These are phyloP conservation scores for Apistogramma diplotaenia DNA, from an alignment of 2,113 vertebrate genomes.

Conservation along the genomic window DNA sequence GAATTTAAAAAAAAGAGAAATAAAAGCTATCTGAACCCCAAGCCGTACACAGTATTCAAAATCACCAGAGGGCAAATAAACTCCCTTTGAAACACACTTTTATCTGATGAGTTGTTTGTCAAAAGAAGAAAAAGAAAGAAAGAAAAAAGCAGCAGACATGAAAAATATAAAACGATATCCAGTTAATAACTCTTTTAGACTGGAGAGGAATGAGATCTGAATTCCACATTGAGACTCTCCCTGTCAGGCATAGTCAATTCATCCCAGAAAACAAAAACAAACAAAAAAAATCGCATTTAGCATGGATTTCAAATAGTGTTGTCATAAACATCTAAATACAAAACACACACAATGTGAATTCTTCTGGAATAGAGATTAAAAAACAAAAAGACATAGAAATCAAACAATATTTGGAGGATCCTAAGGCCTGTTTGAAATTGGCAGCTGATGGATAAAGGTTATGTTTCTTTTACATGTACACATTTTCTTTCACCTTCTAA, in stretches of 20 bases:
- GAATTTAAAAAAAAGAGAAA: rapidly evolving
- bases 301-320: constrained; percentile 45
- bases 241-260: neutral
- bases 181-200: constrained; percentile 12
- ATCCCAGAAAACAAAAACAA: constrained; percentile 5
- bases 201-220: constrained; percentile 24
- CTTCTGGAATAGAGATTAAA: constrained; percentile 32
- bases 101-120: constrained; percentile 34
- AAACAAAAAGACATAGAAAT: constrained; percentile 56
- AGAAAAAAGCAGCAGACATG: constrained; percentile 52
- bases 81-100: constrained; percentile 46
- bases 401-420: constrained; percentile 61
- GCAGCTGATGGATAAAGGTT: constrained; percentile 73
- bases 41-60: constrained; percentile 9
- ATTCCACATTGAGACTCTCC: constrained; percentile 14
- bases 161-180: constrained; percentile 42
- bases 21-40: neutral
- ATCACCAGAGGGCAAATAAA: constrained; percentile 14
- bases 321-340: constrained; percentile 59
- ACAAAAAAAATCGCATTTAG: too few species aligned
- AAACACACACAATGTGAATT: constrained; percentile 57
- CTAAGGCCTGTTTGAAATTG: constrained; percentile 78
- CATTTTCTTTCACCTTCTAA: constrained; percentile 30
- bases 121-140: neutral
- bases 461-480: constrained; percentile 55